Evolutionary conservation across 2,888 invertebrate genomes (phyloP), one percentile per base, ranked within the genome.

Genomic region (Liodrosophila aerea): DNA sequence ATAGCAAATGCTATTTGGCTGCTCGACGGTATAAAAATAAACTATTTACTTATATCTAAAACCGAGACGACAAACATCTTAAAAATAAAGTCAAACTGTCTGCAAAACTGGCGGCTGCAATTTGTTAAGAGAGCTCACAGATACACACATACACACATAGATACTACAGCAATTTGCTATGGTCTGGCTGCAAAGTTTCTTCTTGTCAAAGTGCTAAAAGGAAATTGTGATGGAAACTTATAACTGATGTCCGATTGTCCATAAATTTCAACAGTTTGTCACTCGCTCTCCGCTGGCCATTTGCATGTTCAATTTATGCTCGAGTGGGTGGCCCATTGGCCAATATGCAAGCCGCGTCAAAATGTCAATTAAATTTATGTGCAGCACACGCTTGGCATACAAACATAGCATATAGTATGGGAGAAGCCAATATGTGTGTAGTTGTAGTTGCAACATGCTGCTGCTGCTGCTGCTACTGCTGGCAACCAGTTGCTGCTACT

Each of bases 41-140:
- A 76, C 58, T 53, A 50, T 52, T 52, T 52, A 37, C 46, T 59
- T 53, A 53, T 56, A 61, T 27, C 29, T 47, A 18, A 16, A 40
- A 27, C 40, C 33, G 47, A 56, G 40, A 29, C 49, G 43, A 11
- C 16, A 9, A 11, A 12, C 34, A 43, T 30, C 43, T 51, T 44
- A 58, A 74, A 67, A 75, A 74, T 74, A 72, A 75, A 72, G 76
- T 75, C 61, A 67, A 73, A 71, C 60, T 73, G 73, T 73, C 73
- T 74, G 75, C 52, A 40, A 49, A 39, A 52, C 58, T 73, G 73
- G 66, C 73, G 58, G 52, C 61, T 61, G 71, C 71, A 39, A 73
- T 73, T 73, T 71, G 73, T 73, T 66, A 54, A 44, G 45, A 34
- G n/a, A n/a, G n/a, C n/a, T n/a, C n/a, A n/a, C n/a, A n/a, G n/a